These are phyloP conservation scores for Podarcis lilfordi DNA, from an alignment of 2,797 vertebrate genomes.

Conservation along the genomic window DNA sequence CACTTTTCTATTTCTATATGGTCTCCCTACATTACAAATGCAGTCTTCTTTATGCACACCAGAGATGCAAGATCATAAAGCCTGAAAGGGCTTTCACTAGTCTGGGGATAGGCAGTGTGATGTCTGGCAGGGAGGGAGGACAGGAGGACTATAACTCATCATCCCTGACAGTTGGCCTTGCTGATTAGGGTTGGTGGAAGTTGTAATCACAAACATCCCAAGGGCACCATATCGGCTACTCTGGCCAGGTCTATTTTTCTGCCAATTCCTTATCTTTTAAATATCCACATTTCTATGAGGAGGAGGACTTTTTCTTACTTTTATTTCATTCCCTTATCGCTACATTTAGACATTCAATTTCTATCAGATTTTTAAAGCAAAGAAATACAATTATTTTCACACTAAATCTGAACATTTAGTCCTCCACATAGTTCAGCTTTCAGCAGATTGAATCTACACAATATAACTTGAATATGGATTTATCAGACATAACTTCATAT, in stretches of 20 bases:
- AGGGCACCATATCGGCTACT: too few relatives aligned
- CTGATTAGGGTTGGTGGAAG: too few relatives aligned
- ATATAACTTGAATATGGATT: background rate
- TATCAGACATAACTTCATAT: background rate
- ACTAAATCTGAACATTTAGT: background rate
- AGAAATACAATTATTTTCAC: conserved; percentile 24
- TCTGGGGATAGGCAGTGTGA: too few relatives aligned
- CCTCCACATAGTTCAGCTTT: background rate
- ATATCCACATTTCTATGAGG: background rate
- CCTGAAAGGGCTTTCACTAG: too few relatives aligned
- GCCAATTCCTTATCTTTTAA: background rate
- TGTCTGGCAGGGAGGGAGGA: too few relatives aligned
- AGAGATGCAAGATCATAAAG: background rate
- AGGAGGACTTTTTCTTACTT: background rate
- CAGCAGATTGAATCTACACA: background rate
- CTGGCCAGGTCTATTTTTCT: background rate
- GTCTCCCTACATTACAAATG: background rate
- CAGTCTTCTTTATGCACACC: too few relatives aligned
- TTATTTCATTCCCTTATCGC: conserved; percentile 2
- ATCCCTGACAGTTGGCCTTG: too few relatives aligned
- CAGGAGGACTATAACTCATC: too few relatives aligned
- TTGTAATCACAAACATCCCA: too few relatives aligned
- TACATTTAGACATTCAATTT: conserved; percentile 29
- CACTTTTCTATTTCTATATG: background rate
- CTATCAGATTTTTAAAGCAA: conserved; percentile 9